Evolutionary conservation across 2,113 vertebrate species (phyloP).

Genomic region (Pica pica): DNA sequence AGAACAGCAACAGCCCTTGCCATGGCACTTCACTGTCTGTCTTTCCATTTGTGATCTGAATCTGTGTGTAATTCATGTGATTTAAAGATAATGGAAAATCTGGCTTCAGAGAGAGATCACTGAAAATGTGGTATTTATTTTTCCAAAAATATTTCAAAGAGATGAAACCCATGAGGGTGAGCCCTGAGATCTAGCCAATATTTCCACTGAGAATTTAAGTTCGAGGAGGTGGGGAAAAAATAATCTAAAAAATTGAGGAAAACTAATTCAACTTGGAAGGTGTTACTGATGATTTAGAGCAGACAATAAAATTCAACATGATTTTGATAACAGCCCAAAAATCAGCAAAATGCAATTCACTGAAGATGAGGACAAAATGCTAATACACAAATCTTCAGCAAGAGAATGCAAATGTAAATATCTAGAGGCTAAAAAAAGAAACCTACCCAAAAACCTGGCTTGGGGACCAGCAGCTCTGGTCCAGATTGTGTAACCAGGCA

Average conservation of each 20-base stretch:
- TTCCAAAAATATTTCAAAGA: not conserved
- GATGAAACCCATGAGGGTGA: not conserved
- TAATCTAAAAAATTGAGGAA: not conserved
- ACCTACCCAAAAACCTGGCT: not conserved
- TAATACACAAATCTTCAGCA: not conserved
- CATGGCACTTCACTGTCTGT: not conserved
- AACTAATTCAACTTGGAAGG: not conserved
- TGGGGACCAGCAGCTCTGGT: not conserved
- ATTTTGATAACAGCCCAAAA: not conserved
- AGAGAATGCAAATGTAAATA: not conserved
- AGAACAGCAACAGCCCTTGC: not conserved
- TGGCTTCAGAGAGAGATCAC: not conserved
- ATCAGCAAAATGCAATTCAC: not conserved
- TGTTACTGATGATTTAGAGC: not conserved
- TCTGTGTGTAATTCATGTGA: not conserved
- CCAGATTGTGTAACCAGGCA: not conserved
- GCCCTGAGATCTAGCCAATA: not conserved
- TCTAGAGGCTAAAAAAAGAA: not conserved
- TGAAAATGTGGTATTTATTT: not conserved
- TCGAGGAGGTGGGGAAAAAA: fast-evolving
- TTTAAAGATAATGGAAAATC: not conserved
- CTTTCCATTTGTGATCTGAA: not conserved
- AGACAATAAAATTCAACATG: not conserved
- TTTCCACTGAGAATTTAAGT: not conserved
- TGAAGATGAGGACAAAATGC: not conserved